Evolutionary conservation across 37 sponge, comb jelly and placozoan species (phyloP), one percentile per base, ranked within the genome.

Genomic region (Eunapius fragilis): DNA sequence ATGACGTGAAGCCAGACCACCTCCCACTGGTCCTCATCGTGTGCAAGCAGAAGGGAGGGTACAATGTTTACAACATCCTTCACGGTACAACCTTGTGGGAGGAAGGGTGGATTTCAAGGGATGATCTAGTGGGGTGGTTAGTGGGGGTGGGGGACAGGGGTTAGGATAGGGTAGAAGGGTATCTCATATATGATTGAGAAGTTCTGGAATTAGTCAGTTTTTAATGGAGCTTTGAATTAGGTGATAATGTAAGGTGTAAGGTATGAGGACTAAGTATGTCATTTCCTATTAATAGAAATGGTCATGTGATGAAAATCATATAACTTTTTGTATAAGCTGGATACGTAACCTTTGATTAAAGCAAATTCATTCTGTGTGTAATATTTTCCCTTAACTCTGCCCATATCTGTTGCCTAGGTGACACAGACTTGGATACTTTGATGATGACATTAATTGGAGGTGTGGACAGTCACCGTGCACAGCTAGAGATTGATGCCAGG

Each of bases 21-120:
- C 86, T 93, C 24, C 96, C 96, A 4, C 82, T 85, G 69, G 90
- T 96, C 31, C 87, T 96, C 24, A 88, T 96, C 7, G 87, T 91
- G n/a, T 90, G 31, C 71, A 96, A 96, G 75, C 74, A 82, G 35
- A 86, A 89, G 69, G 89, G 92, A 37, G 34, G 72, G 31, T 36
- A 88, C 6, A 86, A 88, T 31, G 91, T 96, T 31, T 80, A 75
- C 70, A 87, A 85, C 47, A 87, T 96, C 11, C 87, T 96, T 31
- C 95, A 96, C 82, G 96, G 94, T 92, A 69, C 48, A 75, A 22
- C 25, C 22, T 17, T 58, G 7, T 82, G 37, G 32, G 72, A 25
- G 83, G 31, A 47, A 9, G 83, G 31, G 71, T 6, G 38, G 31
- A n/a, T n/a, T n/a, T n/a, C n/a, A n/a, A n/a, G 72, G 58, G n/a